phyloP scores from a whole-genome alignment of 2,888 invertebrate genomes.

The Vanessa cardui region DNA sequence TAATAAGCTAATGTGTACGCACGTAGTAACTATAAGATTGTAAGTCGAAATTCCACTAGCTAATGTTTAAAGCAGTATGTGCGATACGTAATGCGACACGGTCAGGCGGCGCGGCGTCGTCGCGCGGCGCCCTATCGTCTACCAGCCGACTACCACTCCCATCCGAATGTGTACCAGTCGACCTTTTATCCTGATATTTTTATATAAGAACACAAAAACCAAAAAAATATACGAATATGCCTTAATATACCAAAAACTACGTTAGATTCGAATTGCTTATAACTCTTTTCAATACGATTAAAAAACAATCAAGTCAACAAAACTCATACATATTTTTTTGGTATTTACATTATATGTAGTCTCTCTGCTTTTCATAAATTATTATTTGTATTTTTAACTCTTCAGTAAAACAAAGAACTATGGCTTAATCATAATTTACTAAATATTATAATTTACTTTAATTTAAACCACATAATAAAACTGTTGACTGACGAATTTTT shows the following conservation, averaged over 20 bases:
- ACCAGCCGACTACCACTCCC: slow-evolving; percentile 68
- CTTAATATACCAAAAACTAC: background rate
- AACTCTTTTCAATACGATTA: background rate
- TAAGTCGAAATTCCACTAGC: slow-evolving; percentile 10
- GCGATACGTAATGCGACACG: slow-evolving; percentile 51
- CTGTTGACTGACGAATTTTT: no score
- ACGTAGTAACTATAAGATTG: background rate
- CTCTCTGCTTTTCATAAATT: no score
- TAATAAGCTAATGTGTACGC: background rate
- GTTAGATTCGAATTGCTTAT: background rate
- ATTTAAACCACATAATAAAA: no score
- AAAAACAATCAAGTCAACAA: no score
- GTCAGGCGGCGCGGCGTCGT: slow-evolving; percentile 69
- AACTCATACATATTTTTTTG: no score
- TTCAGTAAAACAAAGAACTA: no score
- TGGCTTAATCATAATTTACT: no score
- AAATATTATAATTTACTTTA: no score
- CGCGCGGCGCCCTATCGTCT: slow-evolving; percentile 77
- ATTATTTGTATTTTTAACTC: no score
- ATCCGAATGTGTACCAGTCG: slow-evolving; percentile 53
- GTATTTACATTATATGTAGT: no score
- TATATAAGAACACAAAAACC: slow-evolving; percentile 32
- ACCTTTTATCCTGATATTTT: slow-evolving; percentile 45
- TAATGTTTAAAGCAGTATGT: slow-evolving; percentile 49
- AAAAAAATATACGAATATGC: slow-evolving; percentile 27